Evolutionary conservation across 2,113 vertebrate genomes (phyloP).

Genomic region (Myrmecobius fasciatus): DNA sequence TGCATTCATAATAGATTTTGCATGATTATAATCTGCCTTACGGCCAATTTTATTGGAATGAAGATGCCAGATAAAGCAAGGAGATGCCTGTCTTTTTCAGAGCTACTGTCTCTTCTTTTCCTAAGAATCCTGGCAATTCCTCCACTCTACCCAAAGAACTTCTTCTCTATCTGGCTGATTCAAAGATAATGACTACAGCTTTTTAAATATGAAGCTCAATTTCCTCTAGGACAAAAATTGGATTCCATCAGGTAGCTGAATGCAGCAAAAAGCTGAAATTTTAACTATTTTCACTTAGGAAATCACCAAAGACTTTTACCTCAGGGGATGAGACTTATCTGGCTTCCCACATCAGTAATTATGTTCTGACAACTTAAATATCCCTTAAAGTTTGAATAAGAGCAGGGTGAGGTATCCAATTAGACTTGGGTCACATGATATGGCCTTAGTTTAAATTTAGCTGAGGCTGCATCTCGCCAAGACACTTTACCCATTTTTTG

Average conservation of each 20-base stretch:
- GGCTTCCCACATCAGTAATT: not conserved
- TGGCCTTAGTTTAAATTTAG: not conserved
- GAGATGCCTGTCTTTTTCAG: not conserved
- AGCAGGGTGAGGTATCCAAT: not conserved
- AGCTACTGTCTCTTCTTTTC: not conserved
- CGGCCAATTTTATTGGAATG: not conserved
- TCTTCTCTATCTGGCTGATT: not conserved
- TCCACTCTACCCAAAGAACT: not conserved
- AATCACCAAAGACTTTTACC: not conserved
- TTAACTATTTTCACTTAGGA: not conserved
- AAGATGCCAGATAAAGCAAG: not conserved
- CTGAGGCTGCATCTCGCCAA: not conserved
- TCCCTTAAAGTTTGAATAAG: not conserved
- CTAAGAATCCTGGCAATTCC: not conserved
- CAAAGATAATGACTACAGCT: not conserved
- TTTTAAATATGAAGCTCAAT: not conserved
- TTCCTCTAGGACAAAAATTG: not conserved
- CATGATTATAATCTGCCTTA: not conserved
- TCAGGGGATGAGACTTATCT: not conserved
- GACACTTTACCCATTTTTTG: not conserved
- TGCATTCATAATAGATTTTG: not conserved
- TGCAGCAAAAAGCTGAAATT: not conserved
- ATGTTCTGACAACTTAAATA: not conserved
- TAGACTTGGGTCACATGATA: not conserved
- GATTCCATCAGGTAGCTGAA: not conserved